Evolutionary conservation across 2,888 invertebrate genomes (phyloP).

Genomic region (Plagodis pulveraria): DNA sequence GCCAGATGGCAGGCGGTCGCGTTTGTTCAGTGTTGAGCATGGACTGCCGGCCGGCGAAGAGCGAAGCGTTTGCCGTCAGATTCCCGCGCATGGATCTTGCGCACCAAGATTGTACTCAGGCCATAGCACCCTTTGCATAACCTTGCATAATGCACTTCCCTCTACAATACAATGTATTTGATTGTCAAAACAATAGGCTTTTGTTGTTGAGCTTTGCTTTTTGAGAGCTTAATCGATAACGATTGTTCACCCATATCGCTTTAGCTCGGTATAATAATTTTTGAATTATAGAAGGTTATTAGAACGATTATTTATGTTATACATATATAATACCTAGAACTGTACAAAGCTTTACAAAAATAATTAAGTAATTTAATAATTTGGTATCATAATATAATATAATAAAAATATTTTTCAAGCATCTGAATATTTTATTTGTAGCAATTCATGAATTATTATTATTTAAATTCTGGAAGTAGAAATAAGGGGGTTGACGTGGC

Average conservation of each 20-base stretch:
- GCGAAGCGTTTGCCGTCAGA: slow-evolving; percentile 42
- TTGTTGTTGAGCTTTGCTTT: slow-evolving; percentile 18
- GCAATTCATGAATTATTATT: too few relatives aligned
- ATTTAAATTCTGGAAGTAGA: too few relatives aligned
- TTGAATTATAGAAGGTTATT: too few relatives aligned
- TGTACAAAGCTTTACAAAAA: too few relatives aligned
- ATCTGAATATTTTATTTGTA: too few relatives aligned
- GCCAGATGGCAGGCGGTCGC: slow-evolving; percentile 50
- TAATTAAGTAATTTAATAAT: too few relatives aligned
- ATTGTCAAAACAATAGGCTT: slow-evolving; percentile 39
- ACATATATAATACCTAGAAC: too few relatives aligned
- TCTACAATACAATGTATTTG: slow-evolving; percentile 41
- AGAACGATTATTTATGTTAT: too few relatives aligned
- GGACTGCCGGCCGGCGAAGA: slow-evolving; percentile 70
- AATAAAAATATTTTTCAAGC: too few relatives aligned
- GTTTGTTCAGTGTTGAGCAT: slow-evolving; percentile 50
- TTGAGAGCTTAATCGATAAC: slow-evolving; percentile 17
- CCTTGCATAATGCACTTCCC: slow-evolving; percentile 54
- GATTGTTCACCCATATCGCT: not conserved
- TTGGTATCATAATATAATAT: too few relatives aligned
- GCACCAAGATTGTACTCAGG: slow-evolving; percentile 59
- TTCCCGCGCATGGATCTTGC: slow-evolving; percentile 73
- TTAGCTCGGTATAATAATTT: too few relatives aligned
- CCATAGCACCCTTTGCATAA: slow-evolving; percentile 60
- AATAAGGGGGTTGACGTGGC: too few relatives aligned